Conservation (phyloP, 2,888 invertebrate genomes). For the Nomada lathburiana region DNA sequence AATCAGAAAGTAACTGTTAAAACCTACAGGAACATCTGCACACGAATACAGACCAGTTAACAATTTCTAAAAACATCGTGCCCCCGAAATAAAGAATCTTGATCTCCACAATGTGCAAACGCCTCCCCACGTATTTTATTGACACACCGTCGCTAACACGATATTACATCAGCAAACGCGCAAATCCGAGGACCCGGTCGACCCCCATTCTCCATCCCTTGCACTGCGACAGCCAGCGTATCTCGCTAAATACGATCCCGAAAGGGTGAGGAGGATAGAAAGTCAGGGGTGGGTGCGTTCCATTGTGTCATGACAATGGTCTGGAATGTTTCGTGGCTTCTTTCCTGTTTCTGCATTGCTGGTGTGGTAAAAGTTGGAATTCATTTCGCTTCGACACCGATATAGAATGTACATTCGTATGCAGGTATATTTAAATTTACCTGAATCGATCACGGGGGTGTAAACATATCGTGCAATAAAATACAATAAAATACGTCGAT, state of each 20-base stretch:
- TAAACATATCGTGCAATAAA: too few relatives aligned
- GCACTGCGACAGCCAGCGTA: slow-evolving; percentile 18
- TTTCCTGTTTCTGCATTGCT: slow-evolving; percentile 38
- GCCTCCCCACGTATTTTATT: neutral
- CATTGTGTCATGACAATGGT: slow-evolving; percentile 36
- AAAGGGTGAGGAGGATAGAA: neutral
- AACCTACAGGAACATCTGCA: neutral
- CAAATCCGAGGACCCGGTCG: slow-evolving; percentile 22
- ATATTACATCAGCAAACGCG: slow-evolving; percentile 17
- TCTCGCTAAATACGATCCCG: slow-evolving; percentile 34
- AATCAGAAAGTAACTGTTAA: too few relatives aligned
- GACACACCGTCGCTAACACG: slow-evolving; percentile 8
- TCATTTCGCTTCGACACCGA: slow-evolving; percentile 40
- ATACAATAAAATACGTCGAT: too few relatives aligned
- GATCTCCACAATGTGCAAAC: neutral
- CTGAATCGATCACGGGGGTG: too few relatives aligned
- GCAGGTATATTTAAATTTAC: neutral
- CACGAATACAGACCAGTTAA: too few relatives aligned
- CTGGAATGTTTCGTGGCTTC: slow-evolving; percentile 27
- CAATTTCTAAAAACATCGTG: neutral
- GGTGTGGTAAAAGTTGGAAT: slow-evolving; percentile 39
- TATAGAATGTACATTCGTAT: neutral
- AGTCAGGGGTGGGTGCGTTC: neutral
- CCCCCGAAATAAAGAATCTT: neutral
- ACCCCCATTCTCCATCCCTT: neutral